Evolutionary conservation across 2,113 vertebrate species (phyloP), one percentile per base, ranked within the genome.

Genomic region (Megalops atlanticus): DNA sequence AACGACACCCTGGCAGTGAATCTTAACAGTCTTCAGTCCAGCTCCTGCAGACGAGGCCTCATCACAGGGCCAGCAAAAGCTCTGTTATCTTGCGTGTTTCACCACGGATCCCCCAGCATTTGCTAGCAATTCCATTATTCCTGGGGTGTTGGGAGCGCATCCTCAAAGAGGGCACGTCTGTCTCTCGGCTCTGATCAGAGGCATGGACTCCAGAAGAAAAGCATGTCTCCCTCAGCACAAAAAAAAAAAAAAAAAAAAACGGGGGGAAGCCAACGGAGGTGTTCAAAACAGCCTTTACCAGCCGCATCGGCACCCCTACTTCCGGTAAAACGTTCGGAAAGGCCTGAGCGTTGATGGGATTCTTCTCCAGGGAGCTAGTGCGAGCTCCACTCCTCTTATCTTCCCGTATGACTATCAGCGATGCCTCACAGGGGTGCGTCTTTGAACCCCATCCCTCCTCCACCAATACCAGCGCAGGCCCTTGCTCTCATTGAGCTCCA

Each of bases 1-100:
- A 94, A 94, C 92, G 86, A 88, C 86, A 88, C 84, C 86, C 83
- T 85, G 86, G 86, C 83, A 80, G 88, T 91, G 92, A 93, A 93
- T 93, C 92, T 88, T 64, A 64, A 64, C 58, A 21, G 5, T 24
- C 1, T 10, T 31, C 1, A 2, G 88, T 88, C 88, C 82, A 85
- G 74, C 84, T 85, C 80, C 88, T 87, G 87, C 89, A 92, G 88
- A 88, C 90, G 89, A 85, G 78, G 69, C 14, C 43, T 45, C 43
- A 45, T 45, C 43, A 45, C 14, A 14, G 14, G 43, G 74, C 80
- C 88, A 86, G 90, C 89, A 81, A 85, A 90, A 84, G 64, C 79
- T 45, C 79, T 11, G 8, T 80, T 83, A 35, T 18, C 12, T 81
- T 74, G 76, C 84, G 27, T 64, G 21, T 41, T 72, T 86, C 80